phyloP scores from a whole-genome alignment of 1,140 invertebrate genomes.

The Drosophila cardini region DNA sequence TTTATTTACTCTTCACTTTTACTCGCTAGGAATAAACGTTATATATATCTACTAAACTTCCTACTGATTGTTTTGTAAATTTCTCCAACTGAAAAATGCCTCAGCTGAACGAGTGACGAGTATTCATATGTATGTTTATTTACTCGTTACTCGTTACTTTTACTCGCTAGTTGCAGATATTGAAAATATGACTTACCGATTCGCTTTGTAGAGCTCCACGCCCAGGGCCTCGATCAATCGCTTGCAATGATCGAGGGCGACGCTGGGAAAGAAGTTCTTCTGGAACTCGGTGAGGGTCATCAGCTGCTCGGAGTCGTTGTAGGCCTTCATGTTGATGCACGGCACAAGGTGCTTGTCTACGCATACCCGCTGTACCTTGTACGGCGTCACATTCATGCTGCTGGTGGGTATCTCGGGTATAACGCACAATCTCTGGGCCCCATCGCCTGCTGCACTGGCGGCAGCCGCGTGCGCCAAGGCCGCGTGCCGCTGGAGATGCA shows the following conservation, averaged over 20 bases:
- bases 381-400: constrained; percentile 78
- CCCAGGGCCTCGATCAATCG: constrained; percentile 91
- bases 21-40: too few relatives aligned
- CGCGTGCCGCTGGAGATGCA: constrained; percentile 84
- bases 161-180: neutral
- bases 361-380: constrained; percentile 91
- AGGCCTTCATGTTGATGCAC: constrained; percentile 94
- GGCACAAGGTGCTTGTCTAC: constrained; percentile 92
- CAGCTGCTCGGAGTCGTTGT: constrained; percentile 91
- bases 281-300: constrained; percentile 93
- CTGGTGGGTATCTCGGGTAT: constrained; percentile 78
- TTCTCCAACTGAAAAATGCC: too few relatives aligned
- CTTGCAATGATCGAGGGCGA: constrained; percentile 89
- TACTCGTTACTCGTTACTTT: too few relatives aligned
- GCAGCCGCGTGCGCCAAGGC: constrained; percentile 72
- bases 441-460: constrained; percentile 59
- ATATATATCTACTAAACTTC: too few relatives aligned
- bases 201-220: constrained; percentile 92
- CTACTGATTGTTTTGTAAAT: too few relatives aligned
- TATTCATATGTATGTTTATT: too few relatives aligned
- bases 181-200: constrained; percentile 87
- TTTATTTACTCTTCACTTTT: neutral
- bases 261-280: constrained; percentile 91
- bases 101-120: too few relatives aligned
- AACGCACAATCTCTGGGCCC: constrained; percentile 66